phyloP scores from a whole-genome alignment of 2,113 vertebrate species.

The Engystomops pustulosus region DNA sequence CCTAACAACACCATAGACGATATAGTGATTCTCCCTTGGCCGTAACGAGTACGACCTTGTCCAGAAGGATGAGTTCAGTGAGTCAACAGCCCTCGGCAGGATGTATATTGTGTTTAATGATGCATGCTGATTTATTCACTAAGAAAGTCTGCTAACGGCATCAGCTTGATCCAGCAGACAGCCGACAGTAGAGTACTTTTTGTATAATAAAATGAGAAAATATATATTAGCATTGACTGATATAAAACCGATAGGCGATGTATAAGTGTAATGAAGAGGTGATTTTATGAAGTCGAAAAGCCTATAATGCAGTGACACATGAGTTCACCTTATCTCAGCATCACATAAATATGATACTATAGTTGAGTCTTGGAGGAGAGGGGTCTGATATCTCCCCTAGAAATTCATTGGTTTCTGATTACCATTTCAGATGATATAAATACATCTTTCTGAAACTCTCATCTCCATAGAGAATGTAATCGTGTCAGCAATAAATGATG shows the following conservation, averaged over 20 bases:
- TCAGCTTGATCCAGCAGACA: slow-evolving; percentile 16
- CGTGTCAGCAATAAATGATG: slow-evolving; percentile 72
- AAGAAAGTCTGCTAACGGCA: slow-evolving; percentile 38
- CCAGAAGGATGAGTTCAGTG: slow-evolving; percentile 55
- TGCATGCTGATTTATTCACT: slow-evolving; percentile 57
- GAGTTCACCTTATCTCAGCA: slow-evolving; percentile 14
- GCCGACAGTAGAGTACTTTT: slow-evolving; percentile 8
- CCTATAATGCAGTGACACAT: slow-evolving; percentile 14
- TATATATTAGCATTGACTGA: slow-evolving; percentile 35
- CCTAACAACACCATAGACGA: neutral
- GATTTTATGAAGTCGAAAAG: neutral
- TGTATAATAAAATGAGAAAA: slow-evolving; percentile 30
- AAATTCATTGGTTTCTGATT: slow-evolving; percentile 63
- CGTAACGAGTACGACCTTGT: slow-evolving; percentile 44
- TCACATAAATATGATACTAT: slow-evolving; percentile 45
- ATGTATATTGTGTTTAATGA: slow-evolving; percentile 58
- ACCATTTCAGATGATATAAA: slow-evolving; percentile 62
- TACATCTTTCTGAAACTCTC: neutral
- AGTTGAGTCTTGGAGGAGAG: slow-evolving; percentile 20
- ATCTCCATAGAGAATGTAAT: slow-evolving; percentile 61
- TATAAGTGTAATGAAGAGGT: neutral
- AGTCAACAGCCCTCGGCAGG: slow-evolving; percentile 53
- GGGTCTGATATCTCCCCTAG: slow-evolving; percentile 6
- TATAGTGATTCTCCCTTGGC: neutral
- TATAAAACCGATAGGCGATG: slow-evolving; percentile 1